phyloP scores from a whole-genome alignment of 2,797 vertebrate genomes.

The Erethizon dorsatum region DNA sequence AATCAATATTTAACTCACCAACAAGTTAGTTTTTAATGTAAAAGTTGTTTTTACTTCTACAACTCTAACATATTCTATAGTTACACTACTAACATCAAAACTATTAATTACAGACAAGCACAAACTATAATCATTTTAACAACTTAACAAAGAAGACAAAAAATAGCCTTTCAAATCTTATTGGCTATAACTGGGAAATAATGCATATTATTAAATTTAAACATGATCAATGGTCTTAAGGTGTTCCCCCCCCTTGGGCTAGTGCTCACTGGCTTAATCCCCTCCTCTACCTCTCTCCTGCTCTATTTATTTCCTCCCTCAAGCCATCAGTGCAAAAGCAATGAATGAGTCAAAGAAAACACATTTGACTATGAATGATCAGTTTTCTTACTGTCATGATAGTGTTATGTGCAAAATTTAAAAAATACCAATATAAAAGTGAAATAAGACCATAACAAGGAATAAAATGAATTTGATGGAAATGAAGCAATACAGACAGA shows the following conservation, averaged over 20 bases:
- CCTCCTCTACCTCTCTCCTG: constrained; percentile 65
- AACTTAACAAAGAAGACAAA: constrained; percentile 12
- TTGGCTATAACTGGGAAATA: constrained; percentile 8
- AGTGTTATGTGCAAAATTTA: constrained; percentile 73
- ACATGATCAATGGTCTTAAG: constrained; percentile 20
- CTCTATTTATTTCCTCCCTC: constrained; percentile 55
- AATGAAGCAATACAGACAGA: constrained; percentile 54
- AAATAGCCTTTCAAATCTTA: constrained; percentile 16
- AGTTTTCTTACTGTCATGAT: constrained; percentile 72
- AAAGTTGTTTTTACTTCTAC: constrained; percentile 26
- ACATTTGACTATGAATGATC: constrained; percentile 70
- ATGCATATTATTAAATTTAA: constrained; percentile 15
- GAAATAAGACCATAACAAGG: constrained; percentile 50
- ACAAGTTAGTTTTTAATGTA: constrained; percentile 24
- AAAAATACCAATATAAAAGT: constrained; percentile 36
- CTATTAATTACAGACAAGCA: constrained; percentile 2
- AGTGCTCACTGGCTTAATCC: constrained; percentile 36
- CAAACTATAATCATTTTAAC: constrained; percentile 48
- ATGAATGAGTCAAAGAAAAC: constrained; percentile 65
- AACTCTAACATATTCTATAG: constrained; percentile 57
- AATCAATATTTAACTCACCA: constrained; percentile 23
- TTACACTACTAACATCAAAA: not conserved
- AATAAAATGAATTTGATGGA: constrained; percentile 62
- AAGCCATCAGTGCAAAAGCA: constrained; percentile 55
- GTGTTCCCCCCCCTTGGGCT: not conserved